Percentiles rank a stretch among this genome's conserved stretches.
These are phyloP conservation scores for Troides oblongomaculatus DNA, from an alignment of 2,888 invertebrate genomes.

Conservation along the genomic window DNA sequence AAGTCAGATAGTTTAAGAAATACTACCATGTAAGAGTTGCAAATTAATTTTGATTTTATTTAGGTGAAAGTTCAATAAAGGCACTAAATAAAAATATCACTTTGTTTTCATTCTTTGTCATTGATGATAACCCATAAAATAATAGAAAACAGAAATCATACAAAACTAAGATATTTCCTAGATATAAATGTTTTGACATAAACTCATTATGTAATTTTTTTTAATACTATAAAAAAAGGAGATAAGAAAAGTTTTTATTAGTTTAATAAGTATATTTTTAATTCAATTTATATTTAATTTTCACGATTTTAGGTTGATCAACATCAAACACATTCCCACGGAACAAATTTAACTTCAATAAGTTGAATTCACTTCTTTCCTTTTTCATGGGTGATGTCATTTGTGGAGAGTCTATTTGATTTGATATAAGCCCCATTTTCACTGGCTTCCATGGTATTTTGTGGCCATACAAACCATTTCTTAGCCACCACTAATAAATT, in stretches of 20 bases:
- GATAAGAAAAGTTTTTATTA: slow-evolving; percentile 9
- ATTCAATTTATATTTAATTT: slow-evolving; percentile 25
- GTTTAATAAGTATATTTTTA: slow-evolving; percentile 4
- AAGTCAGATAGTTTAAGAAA: too few species aligned
- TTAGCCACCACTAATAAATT: slow-evolving; percentile 29
- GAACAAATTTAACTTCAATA: slow-evolving; percentile 51
- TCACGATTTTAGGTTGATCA: slow-evolving; percentile 42
- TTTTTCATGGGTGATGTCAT: slow-evolving; percentile 39
- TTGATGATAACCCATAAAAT: not conserved
- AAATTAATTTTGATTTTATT: too few species aligned
- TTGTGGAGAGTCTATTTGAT: slow-evolving; percentile 39
- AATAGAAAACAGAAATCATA: not conserved
- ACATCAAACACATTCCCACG: slow-evolving; percentile 43
- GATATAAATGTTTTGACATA: not conserved
- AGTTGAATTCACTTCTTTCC: slow-evolving; percentile 39
- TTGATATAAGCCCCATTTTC: slow-evolving; percentile 34
- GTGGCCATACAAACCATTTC: slow-evolving; percentile 50
- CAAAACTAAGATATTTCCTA: not conserved
- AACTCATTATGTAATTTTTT: not conserved
- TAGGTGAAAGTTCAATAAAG: too few species aligned
- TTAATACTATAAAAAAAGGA: not conserved
- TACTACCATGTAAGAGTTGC: too few species aligned
- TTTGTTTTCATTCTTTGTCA: too few species aligned
- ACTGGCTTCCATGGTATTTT: slow-evolving; percentile 57
- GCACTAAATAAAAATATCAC: too few species aligned